phyloP scores from a whole-genome alignment of 53 echinoderm and acorn worm species.

The Hippasteria phrygiana region DNA sequence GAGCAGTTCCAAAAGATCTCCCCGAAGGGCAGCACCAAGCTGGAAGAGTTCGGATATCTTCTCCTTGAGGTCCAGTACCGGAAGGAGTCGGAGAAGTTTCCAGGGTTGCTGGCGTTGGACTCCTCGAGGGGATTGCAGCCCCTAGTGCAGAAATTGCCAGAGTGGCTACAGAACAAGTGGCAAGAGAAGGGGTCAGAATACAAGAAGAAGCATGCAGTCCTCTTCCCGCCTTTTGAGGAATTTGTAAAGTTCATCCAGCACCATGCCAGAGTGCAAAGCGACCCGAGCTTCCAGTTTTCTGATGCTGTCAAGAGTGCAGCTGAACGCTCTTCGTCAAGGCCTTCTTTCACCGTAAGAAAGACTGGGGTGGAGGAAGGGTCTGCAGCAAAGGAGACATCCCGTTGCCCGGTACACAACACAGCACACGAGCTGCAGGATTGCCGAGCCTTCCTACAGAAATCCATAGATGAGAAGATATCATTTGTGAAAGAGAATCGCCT shows the following conservation, averaged over 20 bases:
- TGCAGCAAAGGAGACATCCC: not conserved
- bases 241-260: conserved; percentile 73
- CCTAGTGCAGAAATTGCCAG: conserved; percentile 68
- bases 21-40: conserved; percentile 48
- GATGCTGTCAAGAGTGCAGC: conserved; percentile 18
- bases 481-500: conserved; percentile 58
- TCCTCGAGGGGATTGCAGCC: conserved; percentile 69
- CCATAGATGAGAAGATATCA: conserved; percentile 56
- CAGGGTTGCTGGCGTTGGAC: conserved; percentile 68
- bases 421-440: conserved; percentile 66
- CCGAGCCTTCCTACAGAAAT: conserved; percentile 55
- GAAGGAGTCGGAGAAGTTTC: conserved; percentile 47
- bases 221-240: conserved; percentile 67
- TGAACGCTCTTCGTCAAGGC: conserved; percentile 9
- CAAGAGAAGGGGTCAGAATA: conserved; percentile 63
- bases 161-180: conserved; percentile 69
- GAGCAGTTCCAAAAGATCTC: conserved; percentile 69
- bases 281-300: conserved; percentile 69
- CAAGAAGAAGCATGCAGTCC: conserved; percentile 51
- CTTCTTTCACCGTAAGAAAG: conserved; percentile 60
- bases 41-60: conserved; percentile 72
- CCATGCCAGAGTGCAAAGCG: conserved; percentile 69
- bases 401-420: conserved; percentile 72
- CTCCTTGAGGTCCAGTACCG: conserved; percentile 66
- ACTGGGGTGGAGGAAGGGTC: conserved; percentile 55